Conservation (phyloP, 2,113 vertebrate genomes). For the Phyllostomus discolor region DNA sequence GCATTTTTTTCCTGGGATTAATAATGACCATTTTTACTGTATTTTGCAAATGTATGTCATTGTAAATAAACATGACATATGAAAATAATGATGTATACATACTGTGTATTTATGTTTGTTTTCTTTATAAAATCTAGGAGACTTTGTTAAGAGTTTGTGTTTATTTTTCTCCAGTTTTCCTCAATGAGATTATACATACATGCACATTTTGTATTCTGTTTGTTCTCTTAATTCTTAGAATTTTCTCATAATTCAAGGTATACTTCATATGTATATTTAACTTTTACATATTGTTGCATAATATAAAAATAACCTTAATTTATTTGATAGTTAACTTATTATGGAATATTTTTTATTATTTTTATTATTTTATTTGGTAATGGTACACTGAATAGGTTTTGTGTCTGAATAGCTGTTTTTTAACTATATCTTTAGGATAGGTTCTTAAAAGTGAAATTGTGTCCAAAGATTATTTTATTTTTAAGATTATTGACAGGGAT, state of each 20-base stretch:
- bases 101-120: background rate
- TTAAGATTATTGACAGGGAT: background rate
- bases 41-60: background rate
- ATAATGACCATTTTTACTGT: background rate
- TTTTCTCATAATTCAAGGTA: background rate
- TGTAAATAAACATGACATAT: background rate
- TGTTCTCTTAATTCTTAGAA: background rate
- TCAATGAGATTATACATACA: background rate
- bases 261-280: background rate
- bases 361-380: background rate
- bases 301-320: background rate
- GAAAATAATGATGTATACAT: background rate
- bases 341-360: background rate
- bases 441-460: background rate
- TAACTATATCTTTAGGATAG: background rate
- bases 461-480: background rate
- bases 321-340: background rate
- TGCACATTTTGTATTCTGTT: background rate
- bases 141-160: background rate
- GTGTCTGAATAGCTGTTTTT: background rate
- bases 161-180: background rate
- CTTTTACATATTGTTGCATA: background rate
- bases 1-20: background rate
- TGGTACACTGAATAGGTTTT: background rate
- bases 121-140: background rate